These are phyloP conservation scores for Stratiomys singularior DNA, from an alignment of 2,888 invertebrate genomes.

Conservation along the genomic window DNA sequence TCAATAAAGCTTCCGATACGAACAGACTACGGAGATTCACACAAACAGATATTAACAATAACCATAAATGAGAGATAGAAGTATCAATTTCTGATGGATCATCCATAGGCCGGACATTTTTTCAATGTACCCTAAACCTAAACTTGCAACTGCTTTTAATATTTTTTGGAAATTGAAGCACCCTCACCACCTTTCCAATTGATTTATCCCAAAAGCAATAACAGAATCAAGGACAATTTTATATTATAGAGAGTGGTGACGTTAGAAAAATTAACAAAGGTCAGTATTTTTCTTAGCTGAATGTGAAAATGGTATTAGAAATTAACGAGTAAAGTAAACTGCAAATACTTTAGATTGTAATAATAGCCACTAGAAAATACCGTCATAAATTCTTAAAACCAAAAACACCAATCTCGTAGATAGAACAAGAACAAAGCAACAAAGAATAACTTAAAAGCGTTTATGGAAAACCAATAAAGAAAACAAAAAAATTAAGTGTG, in stretches of 20 bases:
- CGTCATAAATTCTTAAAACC: slow-evolving; percentile 32
- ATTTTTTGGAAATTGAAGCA: too few species aligned
- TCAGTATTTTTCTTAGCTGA: slow-evolving; percentile 29
- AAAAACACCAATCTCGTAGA: slow-evolving; percentile 49
- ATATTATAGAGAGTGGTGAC: neutral
- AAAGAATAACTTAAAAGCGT: slow-evolving; percentile 1
- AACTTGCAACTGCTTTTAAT: too few species aligned
- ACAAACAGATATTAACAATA: too few species aligned
- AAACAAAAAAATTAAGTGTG: neutral
- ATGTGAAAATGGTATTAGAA: slow-evolving; percentile 5
- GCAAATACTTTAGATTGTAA: neutral
- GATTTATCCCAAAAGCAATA: slow-evolving; percentile 25
- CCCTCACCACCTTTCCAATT: neutral
- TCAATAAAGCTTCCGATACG: too few species aligned
- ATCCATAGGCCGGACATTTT: too few species aligned
- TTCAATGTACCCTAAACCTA: too few species aligned
- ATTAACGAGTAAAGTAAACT: slow-evolving; percentile 5
- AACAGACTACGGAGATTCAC: too few species aligned
- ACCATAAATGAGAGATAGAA: too few species aligned
- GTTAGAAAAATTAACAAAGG: neutral
- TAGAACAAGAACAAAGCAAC: slow-evolving; percentile 45
- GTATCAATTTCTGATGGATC: too few species aligned
- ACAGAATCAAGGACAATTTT: neutral
- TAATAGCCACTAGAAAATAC: slow-evolving; percentile 6
- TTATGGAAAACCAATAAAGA: neutral